These are phyloP conservation scores for Trachelus iudaicus DNA, from an alignment of 2,888 invertebrate genomes.

Conservation along the genomic window DNA sequence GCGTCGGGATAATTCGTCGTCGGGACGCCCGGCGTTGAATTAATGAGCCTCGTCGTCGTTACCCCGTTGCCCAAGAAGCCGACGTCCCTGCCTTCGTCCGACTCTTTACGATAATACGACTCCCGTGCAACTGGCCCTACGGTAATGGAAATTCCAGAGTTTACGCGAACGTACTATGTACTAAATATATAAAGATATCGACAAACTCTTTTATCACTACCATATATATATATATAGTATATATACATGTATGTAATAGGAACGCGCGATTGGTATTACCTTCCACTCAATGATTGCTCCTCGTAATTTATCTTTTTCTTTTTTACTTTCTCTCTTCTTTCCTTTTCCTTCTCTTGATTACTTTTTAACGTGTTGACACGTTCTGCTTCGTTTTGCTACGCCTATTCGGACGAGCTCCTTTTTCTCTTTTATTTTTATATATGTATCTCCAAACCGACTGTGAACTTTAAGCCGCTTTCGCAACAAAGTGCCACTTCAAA, in stretches of 20 bases:
- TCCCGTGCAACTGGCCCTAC: background rate
- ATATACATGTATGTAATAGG: background rate
- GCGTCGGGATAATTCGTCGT: background rate
- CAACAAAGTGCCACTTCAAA: background rate
- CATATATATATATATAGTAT: no score
- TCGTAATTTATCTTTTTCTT: background rate
- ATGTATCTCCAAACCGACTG: background rate
- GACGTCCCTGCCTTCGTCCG: background rate
- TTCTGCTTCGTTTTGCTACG: background rate
- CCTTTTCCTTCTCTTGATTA: background rate
- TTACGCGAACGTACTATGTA: background rate
- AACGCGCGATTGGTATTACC: background rate
- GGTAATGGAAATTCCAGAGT: background rate
- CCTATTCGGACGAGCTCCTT: background rate
- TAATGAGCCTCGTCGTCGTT: background rate
- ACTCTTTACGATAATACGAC: background rate
- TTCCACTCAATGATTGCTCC: background rate
- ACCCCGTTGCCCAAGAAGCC: background rate
- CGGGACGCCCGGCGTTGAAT: background rate
- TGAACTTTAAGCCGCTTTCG: background rate
- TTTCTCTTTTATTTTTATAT: background rate
- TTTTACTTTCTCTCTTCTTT: background rate
- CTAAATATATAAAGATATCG: background rate
- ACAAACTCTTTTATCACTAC: background rate
- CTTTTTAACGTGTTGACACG: background rate